Base-by-base conservation (phyloP, 2,113 vertebrate genomes). In the Petroica traversi region DNA sequence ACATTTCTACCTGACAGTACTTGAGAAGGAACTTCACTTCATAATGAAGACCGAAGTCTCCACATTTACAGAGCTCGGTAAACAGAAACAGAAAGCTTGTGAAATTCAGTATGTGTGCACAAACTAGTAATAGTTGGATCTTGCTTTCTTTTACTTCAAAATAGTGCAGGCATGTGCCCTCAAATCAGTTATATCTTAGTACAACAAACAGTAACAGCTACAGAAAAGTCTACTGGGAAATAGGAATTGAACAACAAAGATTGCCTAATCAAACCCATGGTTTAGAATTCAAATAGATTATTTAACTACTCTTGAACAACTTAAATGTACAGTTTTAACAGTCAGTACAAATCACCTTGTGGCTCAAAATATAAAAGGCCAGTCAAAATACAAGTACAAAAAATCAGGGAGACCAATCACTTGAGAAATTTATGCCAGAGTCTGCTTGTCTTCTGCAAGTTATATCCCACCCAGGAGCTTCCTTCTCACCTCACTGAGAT, bases 401-500 rank as follows among this genome's bases (percentile, higher is more conserved):
- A 57, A 92, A 72, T 2, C 34, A 83, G 8, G 2, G 26, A 89
- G 62, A 59, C 6, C 26, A 77, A 45, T 17, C 58, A 64, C 11
- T 52, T 25, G 11, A 57, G 49, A 81, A 78, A 29, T 0, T 49
- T n/a, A 46, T n/a, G 19, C 34, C 36, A 51, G 29, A 61, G 31
- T 66, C 51, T 73, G 26, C 10, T 64, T 64, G 22, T 57, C 46
- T 85, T 88, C 62, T 66, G 3, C 23, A 62, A 76, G 55, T 17
- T 48, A 54, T 3, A 55, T 28, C 6, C 31, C 66, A 33, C 34
- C 36, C 33, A 33, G 85, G 52, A 96, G 19, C 13, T 52, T 41
- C 46, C 9, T 19, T 29, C 79, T 96, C 92, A 99, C 99, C 98
- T 99, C 99, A 95, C 99, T 99, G 96, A 99, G 99, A 98, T 99